Evolutionary conservation across 1,140 invertebrate species (phyloP), one percentile per base, ranked within the genome.

Genomic region (Sminthurinus signatus): DNA sequence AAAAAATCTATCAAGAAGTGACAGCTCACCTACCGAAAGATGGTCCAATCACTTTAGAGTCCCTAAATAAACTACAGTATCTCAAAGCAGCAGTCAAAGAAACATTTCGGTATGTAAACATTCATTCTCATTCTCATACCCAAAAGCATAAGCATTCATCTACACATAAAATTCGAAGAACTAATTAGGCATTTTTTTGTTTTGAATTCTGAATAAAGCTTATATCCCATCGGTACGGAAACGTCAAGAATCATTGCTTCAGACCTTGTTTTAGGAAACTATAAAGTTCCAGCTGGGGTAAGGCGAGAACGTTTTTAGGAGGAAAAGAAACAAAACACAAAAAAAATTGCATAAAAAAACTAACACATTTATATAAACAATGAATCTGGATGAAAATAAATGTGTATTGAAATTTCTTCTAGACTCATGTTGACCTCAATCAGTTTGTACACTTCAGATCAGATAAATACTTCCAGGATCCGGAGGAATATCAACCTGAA

Each of bases 31-130:
- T 78, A 2, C 65, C 72, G 54, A 21, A 51, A 51, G 43, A 65
- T 63, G 21, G 61, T 52, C 50, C 59, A 56, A 67, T 82, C 12
- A 80, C 76, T 32, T 60, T 73, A 14, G 72, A 77, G 10, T 67
- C 65, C 12, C 61, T 83, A 3, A 75, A 76, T 46, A 72, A 75
- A 46, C 59, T 81, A 54, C 69, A 74, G 0, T 82, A 81, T 62
- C 72, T 83, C 1, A 82, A 82, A 74, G 82, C 81, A 12, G 80
- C 79, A 67, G 74, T 85, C 0, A 84, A 83, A 65, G 83, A 85
- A 76, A 77, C 79, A 2, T 81, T 84, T 65, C 75, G 81, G 80
- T 81, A 62, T 23, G 17, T 17, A 17, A 39, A 57, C n/a, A n/a
- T n/a, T n/a, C n/a, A n/a, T n/a, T n/a, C n/a, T 36, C 32, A 36